phyloP scores from a whole-genome alignment of 2,113 vertebrate species.

The Menidia beryllina region DNA sequence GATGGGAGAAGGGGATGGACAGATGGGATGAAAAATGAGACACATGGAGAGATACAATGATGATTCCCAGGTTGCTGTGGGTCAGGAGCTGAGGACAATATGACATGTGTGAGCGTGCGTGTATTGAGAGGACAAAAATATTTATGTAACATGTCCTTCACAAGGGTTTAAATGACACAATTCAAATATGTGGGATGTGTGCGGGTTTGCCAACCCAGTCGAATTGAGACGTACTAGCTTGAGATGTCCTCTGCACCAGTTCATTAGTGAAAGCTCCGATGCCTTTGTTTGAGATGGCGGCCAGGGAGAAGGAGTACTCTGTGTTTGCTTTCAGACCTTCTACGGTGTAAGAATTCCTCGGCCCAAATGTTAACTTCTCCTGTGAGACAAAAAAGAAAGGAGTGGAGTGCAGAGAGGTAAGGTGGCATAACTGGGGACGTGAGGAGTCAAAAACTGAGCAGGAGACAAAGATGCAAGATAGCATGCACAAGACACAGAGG shows the following conservation, averaged over 20 bases:
- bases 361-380: constrained; percentile 91
- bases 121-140: constrained; percentile 25
- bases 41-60: constrained; percentile 43
- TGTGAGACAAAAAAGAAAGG: constrained; percentile 61
- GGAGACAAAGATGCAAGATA: constrained; percentile 14
- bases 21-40: constrained; percentile 64
- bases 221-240: constrained; percentile 94
- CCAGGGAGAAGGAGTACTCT: constrained; percentile 95
- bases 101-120: constrained; percentile 21
- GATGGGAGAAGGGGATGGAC: constrained; percentile 38
- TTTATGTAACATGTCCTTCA: constrained; percentile 26
- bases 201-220: constrained; percentile 21
- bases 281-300: constrained; percentile 93
- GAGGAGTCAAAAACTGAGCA: constrained; percentile 24
- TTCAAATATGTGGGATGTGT: constrained; percentile 2
- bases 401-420: constrained; percentile 26
- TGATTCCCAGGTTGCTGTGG: constrained; percentile 37
- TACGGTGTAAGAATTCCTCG: constrained; percentile 87
- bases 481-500: constrained; percentile 24
- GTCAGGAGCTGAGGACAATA: constrained; percentile 40
- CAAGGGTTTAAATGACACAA: constrained; percentile 25
- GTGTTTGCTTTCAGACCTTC: constrained; percentile 95
- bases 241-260: constrained; percentile 92
- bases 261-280: constrained; percentile 95
- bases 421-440: not conserved